phyloP scores from a whole-genome alignment of 2,888 invertebrate genomes.

The Andrena bucephala region DNA sequence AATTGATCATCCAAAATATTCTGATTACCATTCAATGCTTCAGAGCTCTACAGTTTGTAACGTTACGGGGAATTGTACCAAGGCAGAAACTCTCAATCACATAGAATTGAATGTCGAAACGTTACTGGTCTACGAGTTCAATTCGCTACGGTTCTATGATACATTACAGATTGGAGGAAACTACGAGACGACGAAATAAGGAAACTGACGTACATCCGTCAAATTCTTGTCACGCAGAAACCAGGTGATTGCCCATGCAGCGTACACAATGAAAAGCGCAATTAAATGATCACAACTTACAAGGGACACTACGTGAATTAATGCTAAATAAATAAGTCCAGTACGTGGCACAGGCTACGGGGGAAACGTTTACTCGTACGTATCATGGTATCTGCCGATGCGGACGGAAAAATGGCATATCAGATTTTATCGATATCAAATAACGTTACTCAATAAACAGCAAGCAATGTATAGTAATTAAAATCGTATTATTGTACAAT shows the following conservation, averaged over 20 bases:
- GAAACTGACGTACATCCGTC: constrained; percentile 1
- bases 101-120: background rate
- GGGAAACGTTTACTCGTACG: constrained; percentile 6
- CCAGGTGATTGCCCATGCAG: constrained; percentile 47
- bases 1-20: background rate
- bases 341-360: constrained; percentile 34
- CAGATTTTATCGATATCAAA: constrained; percentile 19
- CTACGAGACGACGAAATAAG: constrained; percentile 12
- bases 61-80: constrained; percentile 5
- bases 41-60: background rate
- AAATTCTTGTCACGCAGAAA: constrained; percentile 10
- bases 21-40: background rate
- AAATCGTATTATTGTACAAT: background rate
- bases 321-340: constrained; percentile 9
- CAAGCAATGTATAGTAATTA: background rate
- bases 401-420: constrained; percentile 6
- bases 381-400: background rate
- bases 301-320: constrained; percentile 19
- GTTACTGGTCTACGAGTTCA: constrained; percentile 16
- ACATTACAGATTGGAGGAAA: constrained; percentile 13
- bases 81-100: constrained; percentile 3
- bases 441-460: constrained; percentile 19
- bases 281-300: constrained; percentile 25
- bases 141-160: constrained; percentile 31
- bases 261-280: constrained; percentile 45